Evolutionary conservation across 2,888 invertebrate species (phyloP).

Genomic region (Micoletzkya japonica): DNA sequence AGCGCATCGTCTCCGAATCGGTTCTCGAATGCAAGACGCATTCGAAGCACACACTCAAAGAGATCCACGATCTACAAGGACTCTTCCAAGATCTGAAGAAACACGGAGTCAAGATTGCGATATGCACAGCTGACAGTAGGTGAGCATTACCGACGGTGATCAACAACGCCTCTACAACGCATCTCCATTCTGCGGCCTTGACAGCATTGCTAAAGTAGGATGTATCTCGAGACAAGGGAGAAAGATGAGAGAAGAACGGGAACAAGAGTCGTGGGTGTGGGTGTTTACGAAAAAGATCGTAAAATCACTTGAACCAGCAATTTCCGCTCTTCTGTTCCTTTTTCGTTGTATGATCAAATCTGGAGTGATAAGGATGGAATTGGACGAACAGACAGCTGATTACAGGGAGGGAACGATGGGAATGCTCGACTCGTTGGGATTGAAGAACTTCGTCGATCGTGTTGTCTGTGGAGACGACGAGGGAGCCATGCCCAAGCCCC

Average conservation of each 20-base stretch:
- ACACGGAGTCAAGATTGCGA: slow-evolving; percentile 66
- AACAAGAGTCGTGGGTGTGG: too few relatives aligned
- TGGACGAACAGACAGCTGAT: background rate
- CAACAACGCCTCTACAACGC: background rate
- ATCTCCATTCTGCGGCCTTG: background rate
- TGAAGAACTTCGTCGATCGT: slow-evolving; percentile 64
- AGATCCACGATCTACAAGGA: slow-evolving; percentile 64
- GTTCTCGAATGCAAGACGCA: slow-evolving; percentile 62
- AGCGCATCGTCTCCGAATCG: slow-evolving; percentile 56
- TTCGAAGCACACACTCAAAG: slow-evolving; percentile 55
- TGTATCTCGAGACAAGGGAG: background rate
- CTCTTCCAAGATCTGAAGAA: slow-evolving; percentile 65
- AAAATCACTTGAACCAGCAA: too few relatives aligned
- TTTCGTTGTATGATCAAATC: too few relatives aligned
- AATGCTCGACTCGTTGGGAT: slow-evolving; percentile 48
- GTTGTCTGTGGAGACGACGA: slow-evolving; percentile 67
- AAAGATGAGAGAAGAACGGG: too few relatives aligned
- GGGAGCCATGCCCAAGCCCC: slow-evolving; percentile 65
- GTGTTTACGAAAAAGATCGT: too few relatives aligned
- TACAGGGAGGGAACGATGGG: slow-evolving; percentile 53
- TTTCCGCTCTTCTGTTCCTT: too few relatives aligned
- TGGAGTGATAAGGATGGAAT: too few relatives aligned
- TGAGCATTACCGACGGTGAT: slow-evolving; percentile 30
- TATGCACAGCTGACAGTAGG: slow-evolving; percentile 67
- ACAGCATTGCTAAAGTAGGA: background rate